Evolutionary conservation across 2,113 vertebrate species (phyloP), one percentile per base, ranked within the genome.

Genomic region (Oplegnathus fasciatus): DNA sequence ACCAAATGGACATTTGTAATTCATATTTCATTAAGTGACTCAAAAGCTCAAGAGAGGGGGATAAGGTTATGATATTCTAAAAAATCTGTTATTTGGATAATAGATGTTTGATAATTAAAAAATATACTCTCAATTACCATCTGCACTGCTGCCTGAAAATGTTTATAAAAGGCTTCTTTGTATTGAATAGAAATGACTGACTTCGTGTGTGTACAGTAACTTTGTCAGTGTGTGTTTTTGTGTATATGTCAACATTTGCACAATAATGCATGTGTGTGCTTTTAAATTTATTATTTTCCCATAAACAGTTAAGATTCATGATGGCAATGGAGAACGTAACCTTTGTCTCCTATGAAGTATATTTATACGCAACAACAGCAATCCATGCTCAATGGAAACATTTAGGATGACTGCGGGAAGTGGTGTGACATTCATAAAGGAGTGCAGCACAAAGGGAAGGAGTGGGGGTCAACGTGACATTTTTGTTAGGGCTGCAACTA

Each of bases 1-100:
- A 88, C 64, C 79, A 83, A 91, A 88, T 90, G 76, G 69, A 71
- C 52, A 79, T 76, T 85, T 83, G 55, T 75, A 72, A 78, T 87
- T 85, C 71, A 87, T 57, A 52, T 86, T 70, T 81, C 20, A 78
- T 73, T 72, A 81, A 71, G 82, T 75, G 79, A 76, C 85, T 85
- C 78, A 83, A 68, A 83, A 74, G 83, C 70, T 85, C 55, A 62
- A 46, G 26, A 57, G 42, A 50, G 48, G 61, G 66, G 22, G 30
- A 26, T 20, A 62, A 26, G 64, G 65, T 40, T 44, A 61, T 55
- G 13, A 70, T 80, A 75, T 83, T 57, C 17, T 9, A 58, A 68
- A n/a, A 81, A 83, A 87, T 46, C 32, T 82, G 72, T 73, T 46
- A 26, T 62, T 75, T 2, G 20, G 60, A 66, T 80, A 80, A 85